Percentiles rank a stretch among this genome's conserved stretches.
phyloP scores from a whole-genome alignment of 2,113 vertebrate species.

The Desmodus rotundus region DNA sequence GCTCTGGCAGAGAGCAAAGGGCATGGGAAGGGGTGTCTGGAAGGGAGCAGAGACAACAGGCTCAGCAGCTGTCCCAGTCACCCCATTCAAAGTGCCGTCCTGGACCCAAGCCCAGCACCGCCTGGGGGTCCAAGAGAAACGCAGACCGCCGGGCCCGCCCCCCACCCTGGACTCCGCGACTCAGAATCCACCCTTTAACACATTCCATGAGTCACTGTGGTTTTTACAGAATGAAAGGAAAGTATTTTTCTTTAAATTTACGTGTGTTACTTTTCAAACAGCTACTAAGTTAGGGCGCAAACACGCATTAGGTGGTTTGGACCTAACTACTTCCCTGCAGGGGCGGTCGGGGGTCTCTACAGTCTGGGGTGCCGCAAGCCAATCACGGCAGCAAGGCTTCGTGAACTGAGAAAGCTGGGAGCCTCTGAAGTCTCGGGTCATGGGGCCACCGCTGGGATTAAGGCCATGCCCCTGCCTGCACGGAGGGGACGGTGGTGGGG shows the following conservation, averaged over 20 bases:
- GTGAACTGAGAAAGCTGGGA: not conserved
- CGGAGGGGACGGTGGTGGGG: no score
- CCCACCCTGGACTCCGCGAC: not conserved
- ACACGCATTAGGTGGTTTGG: not conserved
- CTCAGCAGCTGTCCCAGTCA: no score
- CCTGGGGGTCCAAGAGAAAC: not conserved
- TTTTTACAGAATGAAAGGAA: not conserved
- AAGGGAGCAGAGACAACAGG: not conserved
- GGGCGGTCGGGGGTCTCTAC: not conserved
- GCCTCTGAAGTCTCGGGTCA: not conserved
- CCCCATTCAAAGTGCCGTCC: not conserved
- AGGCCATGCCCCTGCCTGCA: not conserved
- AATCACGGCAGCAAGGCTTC: no score
- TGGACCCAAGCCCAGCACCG: rapidly evolving
- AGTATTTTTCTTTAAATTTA: not conserved
- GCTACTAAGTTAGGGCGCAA: not conserved
- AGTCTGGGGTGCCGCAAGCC: no score
- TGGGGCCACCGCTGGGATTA: not conserved
- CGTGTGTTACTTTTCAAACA: not conserved
- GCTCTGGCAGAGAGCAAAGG: not conserved
- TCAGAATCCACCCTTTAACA: not conserved
- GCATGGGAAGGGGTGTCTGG: not conserved
- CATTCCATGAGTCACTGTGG: not conserved
- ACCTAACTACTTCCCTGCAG: not conserved
- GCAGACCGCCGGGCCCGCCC: no score